These are phyloP conservation scores for Hypsopygia costalis DNA, from an alignment of 2,888 invertebrate genomes.

Conservation along the genomic window DNA sequence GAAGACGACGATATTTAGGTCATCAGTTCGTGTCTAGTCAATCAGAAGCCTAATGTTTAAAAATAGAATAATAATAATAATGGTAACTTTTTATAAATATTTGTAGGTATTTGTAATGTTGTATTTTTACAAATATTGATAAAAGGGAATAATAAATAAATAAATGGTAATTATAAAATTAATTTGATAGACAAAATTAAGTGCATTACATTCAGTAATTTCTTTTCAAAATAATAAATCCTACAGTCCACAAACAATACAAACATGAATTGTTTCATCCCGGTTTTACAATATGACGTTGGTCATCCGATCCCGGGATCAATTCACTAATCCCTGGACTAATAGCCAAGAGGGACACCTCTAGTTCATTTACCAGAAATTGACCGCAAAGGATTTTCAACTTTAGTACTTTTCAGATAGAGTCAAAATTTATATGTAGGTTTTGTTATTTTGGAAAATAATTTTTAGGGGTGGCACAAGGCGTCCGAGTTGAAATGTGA, in stretches of 20 bases:
- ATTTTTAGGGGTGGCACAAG: slow-evolving; percentile 52
- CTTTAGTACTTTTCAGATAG: slow-evolving; percentile 17
- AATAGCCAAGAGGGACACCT: slow-evolving; percentile 55
- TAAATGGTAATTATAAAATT: no score
- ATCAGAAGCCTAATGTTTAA: no score
- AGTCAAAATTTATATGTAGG: slow-evolving; percentile 25
- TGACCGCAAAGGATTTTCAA: slow-evolving; percentile 4
- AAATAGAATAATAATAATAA: no score
- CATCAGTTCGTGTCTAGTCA: no score
- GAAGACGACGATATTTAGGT: no score
- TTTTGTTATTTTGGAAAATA: slow-evolving; percentile 33
- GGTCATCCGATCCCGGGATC: slow-evolving; percentile 73
- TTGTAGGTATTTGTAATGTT: no score
- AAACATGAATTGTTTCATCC: slow-evolving; percentile 71
- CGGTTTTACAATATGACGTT: slow-evolving; percentile 64
- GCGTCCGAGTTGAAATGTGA: slow-evolving; percentile 55
- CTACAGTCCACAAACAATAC: slow-evolving; percentile 37
- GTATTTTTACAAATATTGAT: no score
- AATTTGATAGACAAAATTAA: no score
- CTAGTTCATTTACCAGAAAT: slow-evolving; percentile 30
- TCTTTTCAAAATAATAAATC: no score
- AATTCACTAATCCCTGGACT: slow-evolving; percentile 70
- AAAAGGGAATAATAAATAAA: no score
- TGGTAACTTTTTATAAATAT: no score
- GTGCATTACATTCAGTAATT: no score